These are phyloP conservation scores for Malacosoma neustria DNA, from an alignment of 2,888 invertebrate species.

Conservation along the genomic window DNA sequence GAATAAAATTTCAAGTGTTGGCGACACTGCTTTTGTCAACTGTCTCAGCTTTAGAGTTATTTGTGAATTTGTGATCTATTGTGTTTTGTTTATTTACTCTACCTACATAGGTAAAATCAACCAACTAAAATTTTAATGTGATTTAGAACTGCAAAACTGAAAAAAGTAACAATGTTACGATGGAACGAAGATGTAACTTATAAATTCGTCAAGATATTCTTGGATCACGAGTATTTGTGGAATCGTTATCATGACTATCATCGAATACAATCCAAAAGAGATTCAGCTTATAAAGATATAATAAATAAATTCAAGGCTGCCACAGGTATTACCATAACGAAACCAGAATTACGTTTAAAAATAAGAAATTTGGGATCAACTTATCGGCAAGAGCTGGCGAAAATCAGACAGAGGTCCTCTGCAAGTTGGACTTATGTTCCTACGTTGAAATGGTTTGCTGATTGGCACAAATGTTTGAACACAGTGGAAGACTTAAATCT, in stretches of 20 bases:
- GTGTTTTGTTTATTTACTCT: too few relatives aligned
- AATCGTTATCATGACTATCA: slow-evolving; percentile 46
- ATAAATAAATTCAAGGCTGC: slow-evolving; percentile 31
- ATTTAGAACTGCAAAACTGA: too few relatives aligned
- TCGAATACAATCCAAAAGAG: slow-evolving; percentile 36
- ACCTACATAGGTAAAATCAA: too few relatives aligned
- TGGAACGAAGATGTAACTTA: slow-evolving; percentile 60
- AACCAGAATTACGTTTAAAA: slow-evolving; percentile 38
- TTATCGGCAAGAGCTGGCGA: slow-evolving; percentile 41
- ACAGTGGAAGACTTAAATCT: too few relatives aligned
- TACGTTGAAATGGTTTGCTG: slow-evolving; percentile 43
- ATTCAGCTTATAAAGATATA: slow-evolving; percentile 39
- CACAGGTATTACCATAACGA: slow-evolving; percentile 37
- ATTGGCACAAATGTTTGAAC: slow-evolving; percentile 33
- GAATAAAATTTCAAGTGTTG: too few relatives aligned
- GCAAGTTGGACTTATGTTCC: slow-evolving; percentile 32
- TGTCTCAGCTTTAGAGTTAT: too few relatives aligned
- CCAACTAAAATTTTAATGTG: too few relatives aligned
- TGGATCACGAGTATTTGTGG: slow-evolving; percentile 55
- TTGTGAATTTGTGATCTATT: too few relatives aligned
- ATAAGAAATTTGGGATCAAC: slow-evolving; percentile 47
- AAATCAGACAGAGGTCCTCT: slow-evolving; percentile 37
- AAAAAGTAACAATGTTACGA: too few relatives aligned
- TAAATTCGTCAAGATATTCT: slow-evolving; percentile 58
- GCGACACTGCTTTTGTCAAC: too few relatives aligned